Evolutionary conservation across 2,113 vertebrate species (phyloP).

Genomic region (Muntiacus reevesi): DNA sequence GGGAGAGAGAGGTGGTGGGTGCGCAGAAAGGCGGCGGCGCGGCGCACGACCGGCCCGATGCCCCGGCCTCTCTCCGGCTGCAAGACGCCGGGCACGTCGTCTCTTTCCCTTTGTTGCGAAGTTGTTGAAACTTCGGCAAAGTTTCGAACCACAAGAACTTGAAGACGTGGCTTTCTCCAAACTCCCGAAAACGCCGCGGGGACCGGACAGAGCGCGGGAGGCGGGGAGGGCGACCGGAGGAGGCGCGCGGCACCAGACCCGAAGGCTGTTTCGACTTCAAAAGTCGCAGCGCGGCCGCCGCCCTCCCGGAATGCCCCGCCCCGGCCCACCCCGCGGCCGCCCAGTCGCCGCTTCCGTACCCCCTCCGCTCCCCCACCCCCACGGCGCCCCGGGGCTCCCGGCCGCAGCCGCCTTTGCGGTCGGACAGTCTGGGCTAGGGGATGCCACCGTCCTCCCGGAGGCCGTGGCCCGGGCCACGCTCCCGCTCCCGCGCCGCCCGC

Average conservation of each 20-base stretch:
- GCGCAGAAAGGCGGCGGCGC: background rate
- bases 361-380: background rate
- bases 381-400: background rate
- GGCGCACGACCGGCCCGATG: background rate
- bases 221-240: background rate
- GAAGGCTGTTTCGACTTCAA: conserved; percentile 4
- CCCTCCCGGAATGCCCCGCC: conserved; percentile 51
- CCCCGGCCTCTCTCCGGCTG: background rate
- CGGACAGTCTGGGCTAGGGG: background rate
- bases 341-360: background rate
- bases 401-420: conserved; percentile 26
- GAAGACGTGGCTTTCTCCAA: background rate
- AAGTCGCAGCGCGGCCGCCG: conserved; percentile 21
- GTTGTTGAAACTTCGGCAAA: background rate
- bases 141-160: conserved; percentile 17
- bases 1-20: background rate
- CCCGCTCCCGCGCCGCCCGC: background rate
- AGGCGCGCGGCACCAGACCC: background rate
- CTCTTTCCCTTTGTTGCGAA: background rate
- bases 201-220: background rate
- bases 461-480: background rate
- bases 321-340: background rate
- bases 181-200: background rate
- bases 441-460: background rate
- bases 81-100: background rate